A percentile compares a stretch with the other conserved stretches of the same genome.
Evolutionary conservation across 2,888 invertebrate species (phyloP).

Genomic region (Stratiomys singularior): DNA sequence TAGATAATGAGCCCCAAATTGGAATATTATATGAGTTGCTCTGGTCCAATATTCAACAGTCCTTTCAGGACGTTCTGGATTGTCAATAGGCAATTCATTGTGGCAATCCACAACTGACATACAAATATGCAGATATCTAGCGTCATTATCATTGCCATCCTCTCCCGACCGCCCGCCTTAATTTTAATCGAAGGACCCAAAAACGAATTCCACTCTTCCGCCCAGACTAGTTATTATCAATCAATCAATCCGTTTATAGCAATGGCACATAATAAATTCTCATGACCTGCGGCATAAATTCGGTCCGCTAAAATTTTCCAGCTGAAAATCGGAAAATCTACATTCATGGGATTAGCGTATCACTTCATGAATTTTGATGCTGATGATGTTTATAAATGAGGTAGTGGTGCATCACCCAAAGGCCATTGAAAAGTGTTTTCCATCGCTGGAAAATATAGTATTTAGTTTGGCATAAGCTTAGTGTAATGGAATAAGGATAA

Average conservation of each 20-base stretch:
- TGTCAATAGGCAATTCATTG: background rate
- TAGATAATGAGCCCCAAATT: background rate
- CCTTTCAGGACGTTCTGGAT: background rate
- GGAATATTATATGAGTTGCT: background rate
- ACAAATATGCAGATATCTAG: background rate
- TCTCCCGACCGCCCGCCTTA: background rate
- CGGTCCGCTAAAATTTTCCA: constrained; percentile 1
- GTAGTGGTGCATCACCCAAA: background rate
- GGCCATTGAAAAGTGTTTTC: too few species aligned
- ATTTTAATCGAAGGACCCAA: too few species aligned
- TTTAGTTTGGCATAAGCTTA: too few species aligned
- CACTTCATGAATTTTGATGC: constrained; percentile 19
- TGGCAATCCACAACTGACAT: background rate
- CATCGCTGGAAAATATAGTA: too few species aligned
- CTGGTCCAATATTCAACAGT: background rate
- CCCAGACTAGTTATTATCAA: constrained; percentile 13
- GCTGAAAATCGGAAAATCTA: constrained; percentile 36
- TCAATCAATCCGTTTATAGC: constrained; percentile 13
- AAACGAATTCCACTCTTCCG: too few species aligned
- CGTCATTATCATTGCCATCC: too few species aligned
- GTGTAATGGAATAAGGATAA: too few species aligned
- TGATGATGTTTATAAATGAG: background rate
- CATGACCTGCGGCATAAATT: constrained; percentile 21
- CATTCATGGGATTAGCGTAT: constrained; percentile 31
- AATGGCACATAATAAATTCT: constrained; percentile 29